Base-by-base conservation (phyloP, 2,888 invertebrate genomes). In the Phania funesta region DNA sequence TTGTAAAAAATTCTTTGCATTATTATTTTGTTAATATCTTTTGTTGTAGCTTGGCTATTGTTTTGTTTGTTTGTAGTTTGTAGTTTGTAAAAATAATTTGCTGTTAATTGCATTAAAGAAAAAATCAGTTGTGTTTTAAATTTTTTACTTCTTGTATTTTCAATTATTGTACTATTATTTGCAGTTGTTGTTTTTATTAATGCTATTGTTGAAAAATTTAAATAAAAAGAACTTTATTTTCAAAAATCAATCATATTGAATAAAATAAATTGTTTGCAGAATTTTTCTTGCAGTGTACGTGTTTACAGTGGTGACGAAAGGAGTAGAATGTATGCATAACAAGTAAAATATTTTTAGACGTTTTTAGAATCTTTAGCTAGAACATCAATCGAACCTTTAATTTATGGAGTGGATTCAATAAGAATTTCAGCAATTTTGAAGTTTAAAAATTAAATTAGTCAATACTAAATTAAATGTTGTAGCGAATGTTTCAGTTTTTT, bases 111-210 rank as follows among this genome's bases (percentile, higher is more conserved):
- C 64, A 2, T 52, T 73, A 77, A 71, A 68, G 32, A 67, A 75
- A 81, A 78, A 70, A 58, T 79, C 75, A 71, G 64, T 80, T 67
- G 65, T 68, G 9, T 67, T 60, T 38, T 56, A 41, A 58, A 48
- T 58, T 67, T 74, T 71, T 71, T 41, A 41, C 35, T 54, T 50
- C 68, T 79, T 83, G 76, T 79, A 73, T 80, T 76, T 80, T 83
- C 79, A 80, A 80, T 83, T 83, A 80, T 83, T 79, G 79, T 83
- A 83, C 79, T 83, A 73, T 83, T 71, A 73, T 76, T 83, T 83
- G 83, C 79, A 67, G 75, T 79, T 79, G 76, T 77, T 73, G 62
- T 35, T 29, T 56, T 48, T 41, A 62, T 76, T 75, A 67, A 70
- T 74, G 70, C 82, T 82, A 82, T 82, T 82, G 82, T 65, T 58